phyloP scores from a whole-genome alignment of 2,797 vertebrate species.

The Sebastes jordani region DNA sequence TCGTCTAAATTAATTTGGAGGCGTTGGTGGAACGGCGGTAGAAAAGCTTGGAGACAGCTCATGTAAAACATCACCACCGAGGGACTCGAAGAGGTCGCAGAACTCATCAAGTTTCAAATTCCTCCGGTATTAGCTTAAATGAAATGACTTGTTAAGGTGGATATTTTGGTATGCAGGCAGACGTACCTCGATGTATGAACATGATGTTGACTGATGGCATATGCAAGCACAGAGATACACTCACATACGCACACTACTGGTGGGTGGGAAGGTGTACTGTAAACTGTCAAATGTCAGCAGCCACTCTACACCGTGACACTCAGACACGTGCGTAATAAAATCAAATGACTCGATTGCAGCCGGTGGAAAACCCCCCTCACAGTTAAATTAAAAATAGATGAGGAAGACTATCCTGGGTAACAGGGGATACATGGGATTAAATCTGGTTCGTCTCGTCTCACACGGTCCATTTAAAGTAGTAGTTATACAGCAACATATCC shows the following conservation, averaged over 20 bases:
- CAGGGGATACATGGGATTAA: not conserved
- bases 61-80: constrained; percentile 32
- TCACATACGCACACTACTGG: not conserved
- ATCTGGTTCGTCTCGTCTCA: not conserved
- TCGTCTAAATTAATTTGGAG: constrained; percentile 48
- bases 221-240: not conserved
- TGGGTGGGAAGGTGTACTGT: not conserved
- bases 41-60: constrained; percentile 38
- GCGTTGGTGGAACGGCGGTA: constrained; percentile 11
- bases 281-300: constrained; percentile 38
- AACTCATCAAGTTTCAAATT: constrained; percentile 65
- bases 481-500: too few species aligned
- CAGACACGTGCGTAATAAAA: constrained; percentile 32
- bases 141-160: constrained; percentile 54
- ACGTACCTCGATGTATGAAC: not conserved
- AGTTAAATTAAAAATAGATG: constrained; percentile 53
- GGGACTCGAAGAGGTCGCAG: constrained; percentile 25
- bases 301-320: constrained; percentile 40
- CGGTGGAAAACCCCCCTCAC: constrained; percentile 8
- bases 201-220: constrained; percentile 37
- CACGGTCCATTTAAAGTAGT: not conserved
- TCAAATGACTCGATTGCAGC: constrained; percentile 36
- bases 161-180: constrained; percentile 21
- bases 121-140: constrained; percentile 48
- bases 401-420: not conserved